Conservation (phyloP, 2,888 invertebrate genomes). For the Sinotaia quadrata region DNA sequence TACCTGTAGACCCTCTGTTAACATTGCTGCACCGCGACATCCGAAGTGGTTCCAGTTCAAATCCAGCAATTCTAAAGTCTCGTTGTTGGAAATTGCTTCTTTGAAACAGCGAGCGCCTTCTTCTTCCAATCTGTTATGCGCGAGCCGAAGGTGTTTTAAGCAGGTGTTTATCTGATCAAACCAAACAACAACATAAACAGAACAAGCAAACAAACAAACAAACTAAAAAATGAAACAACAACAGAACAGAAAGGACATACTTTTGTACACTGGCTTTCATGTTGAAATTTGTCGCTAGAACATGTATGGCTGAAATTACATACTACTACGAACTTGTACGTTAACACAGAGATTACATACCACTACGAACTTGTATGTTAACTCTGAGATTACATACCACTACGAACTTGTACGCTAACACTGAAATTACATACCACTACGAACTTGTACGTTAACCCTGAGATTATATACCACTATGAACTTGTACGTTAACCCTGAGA, state of each 20-base stretch:
- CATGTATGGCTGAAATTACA: too few relatives aligned
- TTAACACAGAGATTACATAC: too few relatives aligned
- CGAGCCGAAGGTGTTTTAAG: slow-evolving; percentile 50
- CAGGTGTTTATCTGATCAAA: slow-evolving; percentile 52
- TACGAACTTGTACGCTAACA: too few relatives aligned
- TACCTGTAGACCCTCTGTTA: slow-evolving; percentile 62
- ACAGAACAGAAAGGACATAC: not conserved
- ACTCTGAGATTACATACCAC: too few relatives aligned
- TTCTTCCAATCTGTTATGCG: slow-evolving; percentile 58
- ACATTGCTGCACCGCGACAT: slow-evolving; percentile 45
- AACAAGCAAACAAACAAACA: not conserved
- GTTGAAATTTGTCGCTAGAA: too few relatives aligned
- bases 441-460: too few relatives aligned
- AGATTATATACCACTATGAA: too few relatives aligned
- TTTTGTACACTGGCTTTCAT: too few relatives aligned
- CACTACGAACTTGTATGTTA: too few relatives aligned
- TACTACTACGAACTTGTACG: too few relatives aligned
- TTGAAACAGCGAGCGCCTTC: slow-evolving; percentile 48
- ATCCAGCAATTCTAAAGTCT: slow-evolving; percentile 55
- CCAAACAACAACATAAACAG: not conserved
- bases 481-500: too few relatives aligned
- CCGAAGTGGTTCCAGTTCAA: slow-evolving; percentile 66
- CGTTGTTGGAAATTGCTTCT: slow-evolving; percentile 56
- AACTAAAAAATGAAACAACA: not conserved
- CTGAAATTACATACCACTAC: too few relatives aligned